A percentile compares a stretch with the other conserved stretches of the same genome.
Evolutionary conservation across 2,797 vertebrate genomes (phyloP).

Genomic region (Gambelia wislizenii): DNA sequence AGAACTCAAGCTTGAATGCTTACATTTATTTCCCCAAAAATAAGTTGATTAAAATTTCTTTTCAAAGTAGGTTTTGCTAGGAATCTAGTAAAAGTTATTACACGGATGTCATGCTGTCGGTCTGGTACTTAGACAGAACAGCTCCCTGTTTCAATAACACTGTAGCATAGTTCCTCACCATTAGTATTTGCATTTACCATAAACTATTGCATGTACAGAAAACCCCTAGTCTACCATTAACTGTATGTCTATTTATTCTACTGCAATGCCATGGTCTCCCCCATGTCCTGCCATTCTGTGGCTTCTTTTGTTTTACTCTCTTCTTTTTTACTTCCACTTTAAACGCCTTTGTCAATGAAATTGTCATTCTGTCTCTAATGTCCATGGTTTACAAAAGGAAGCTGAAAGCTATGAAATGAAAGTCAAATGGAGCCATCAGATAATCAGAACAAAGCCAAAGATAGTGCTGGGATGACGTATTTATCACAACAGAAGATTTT

Average conservation of each 20-base stretch:
- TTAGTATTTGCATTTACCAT: conserved; percentile 46
- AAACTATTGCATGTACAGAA: conserved; percentile 36
- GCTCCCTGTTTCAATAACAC: not conserved
- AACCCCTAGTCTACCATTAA: not conserved
- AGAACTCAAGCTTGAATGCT: not conserved
- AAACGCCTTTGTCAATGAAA: conserved; percentile 42
- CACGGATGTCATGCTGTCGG: not conserved
- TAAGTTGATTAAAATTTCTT: not conserved
- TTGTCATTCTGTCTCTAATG: conserved; percentile 56
- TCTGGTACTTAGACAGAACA: not conserved
- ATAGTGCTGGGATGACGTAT: conserved; percentile 64
- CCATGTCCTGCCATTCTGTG: conserved; percentile 4
- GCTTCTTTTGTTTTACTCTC: conserved; percentile 5
- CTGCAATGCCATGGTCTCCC: not conserved
- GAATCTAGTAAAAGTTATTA: not conserved
- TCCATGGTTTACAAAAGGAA: conserved; percentile 46
- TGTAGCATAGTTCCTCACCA: not conserved
- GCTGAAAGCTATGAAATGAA: conserved; percentile 69
- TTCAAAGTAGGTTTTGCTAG: not conserved
- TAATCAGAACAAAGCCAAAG: conserved; percentile 61
- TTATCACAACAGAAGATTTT: conserved; percentile 60
- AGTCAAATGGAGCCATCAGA: conserved; percentile 76
- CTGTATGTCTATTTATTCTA: not conserved
- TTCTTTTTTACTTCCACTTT: conserved; percentile 15
- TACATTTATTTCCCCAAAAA: not conserved